Evolutionary conservation across 2,113 vertebrate genomes (phyloP).

Genomic region (Phrynosoma platyrhinos): DNA sequence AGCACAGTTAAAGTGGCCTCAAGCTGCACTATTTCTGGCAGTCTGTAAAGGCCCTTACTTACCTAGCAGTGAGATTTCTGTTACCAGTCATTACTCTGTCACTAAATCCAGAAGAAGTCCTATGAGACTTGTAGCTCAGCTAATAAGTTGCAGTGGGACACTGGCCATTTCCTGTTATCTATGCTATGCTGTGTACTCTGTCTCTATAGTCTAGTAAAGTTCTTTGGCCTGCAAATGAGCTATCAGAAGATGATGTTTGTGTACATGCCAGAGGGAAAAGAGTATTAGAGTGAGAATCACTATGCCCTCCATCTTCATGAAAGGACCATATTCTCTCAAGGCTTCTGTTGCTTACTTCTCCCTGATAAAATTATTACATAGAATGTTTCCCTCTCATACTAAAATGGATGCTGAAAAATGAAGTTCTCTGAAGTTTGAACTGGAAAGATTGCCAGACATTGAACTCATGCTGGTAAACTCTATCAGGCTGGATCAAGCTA

Average conservation of each 20-base stretch:
- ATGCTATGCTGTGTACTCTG: constrained; percentile 19
- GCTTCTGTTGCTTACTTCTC: background rate
- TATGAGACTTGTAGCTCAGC: constrained; percentile 35
- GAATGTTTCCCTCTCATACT: constrained; percentile 12
- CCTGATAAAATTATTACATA: constrained; percentile 4
- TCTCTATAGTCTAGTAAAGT: constrained; percentile 35
- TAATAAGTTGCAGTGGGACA: constrained; percentile 58
- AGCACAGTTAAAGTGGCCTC: too few species aligned
- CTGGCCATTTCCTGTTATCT: constrained; percentile 16
- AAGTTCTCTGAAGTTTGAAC: constrained; percentile 11
- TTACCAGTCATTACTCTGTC: constrained; percentile 40
- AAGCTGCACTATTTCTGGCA: too few species aligned
- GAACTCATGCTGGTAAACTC: background rate
- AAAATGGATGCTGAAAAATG: constrained; percentile 5
- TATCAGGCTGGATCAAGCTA: background rate
- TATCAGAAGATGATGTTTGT: constrained; percentile 34
- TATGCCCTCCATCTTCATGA: background rate
- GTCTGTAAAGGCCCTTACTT: constrained; percentile 38
- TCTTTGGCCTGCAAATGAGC: constrained; percentile 44
- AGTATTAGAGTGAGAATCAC: background rate
- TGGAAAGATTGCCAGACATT: background rate
- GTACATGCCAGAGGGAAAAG: constrained; percentile 11
- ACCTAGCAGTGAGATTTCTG: constrained; percentile 47
- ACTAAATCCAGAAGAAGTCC: constrained; percentile 48
- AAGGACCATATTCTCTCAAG: constrained; percentile 13